Percentiles rank a stretch among this genome's conserved stretches.
Conservation (phyloP, 2,888 invertebrate genomes). For the Bimastos eiseni region DNA sequence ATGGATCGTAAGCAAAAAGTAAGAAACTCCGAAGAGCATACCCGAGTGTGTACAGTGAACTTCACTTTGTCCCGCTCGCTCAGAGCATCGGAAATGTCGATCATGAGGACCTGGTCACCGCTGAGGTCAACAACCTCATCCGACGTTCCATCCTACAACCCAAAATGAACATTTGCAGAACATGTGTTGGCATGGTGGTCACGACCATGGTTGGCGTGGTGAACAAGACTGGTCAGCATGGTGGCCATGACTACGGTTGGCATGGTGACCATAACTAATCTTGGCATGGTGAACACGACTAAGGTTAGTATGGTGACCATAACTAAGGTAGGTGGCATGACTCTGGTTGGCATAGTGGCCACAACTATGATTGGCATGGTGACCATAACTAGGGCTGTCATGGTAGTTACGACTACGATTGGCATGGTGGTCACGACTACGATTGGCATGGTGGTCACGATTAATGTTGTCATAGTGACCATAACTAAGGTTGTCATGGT, state of each 20-base stretch:
- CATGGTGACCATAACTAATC: not conserved
- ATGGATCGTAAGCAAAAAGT: not conserved
- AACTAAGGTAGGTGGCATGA: too few species aligned
- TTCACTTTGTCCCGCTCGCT: slow-evolving; percentile 99
- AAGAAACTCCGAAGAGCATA: slow-evolving; percentile 45
- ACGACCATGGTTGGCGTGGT: not conserved
- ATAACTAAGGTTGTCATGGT: too few species aligned
- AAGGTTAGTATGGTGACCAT: too few species aligned
- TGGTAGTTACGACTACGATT: too few species aligned
- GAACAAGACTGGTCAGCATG: too few species aligned
- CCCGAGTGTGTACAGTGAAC: slow-evolving; percentile 93
- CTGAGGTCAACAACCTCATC: slow-evolving; percentile 67
- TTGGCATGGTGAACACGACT: not conserved
- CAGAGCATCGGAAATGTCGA: slow-evolving; percentile 97
- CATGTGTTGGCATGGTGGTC: not conserved
- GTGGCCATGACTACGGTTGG: not conserved
- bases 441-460: not conserved
- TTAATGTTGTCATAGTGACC: not conserved
- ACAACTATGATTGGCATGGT: not conserved
- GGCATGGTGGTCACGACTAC: not conserved
- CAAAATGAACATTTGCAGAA: not conserved
- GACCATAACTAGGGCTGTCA: not conserved
- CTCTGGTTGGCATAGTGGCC: not conserved
- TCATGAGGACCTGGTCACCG: slow-evolving; percentile 73
- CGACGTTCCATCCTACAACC: not conserved